These are phyloP conservation scores for Lethrus apterus DNA, from an alignment of 1,140 invertebrate species.

Conservation along the genomic window DNA sequence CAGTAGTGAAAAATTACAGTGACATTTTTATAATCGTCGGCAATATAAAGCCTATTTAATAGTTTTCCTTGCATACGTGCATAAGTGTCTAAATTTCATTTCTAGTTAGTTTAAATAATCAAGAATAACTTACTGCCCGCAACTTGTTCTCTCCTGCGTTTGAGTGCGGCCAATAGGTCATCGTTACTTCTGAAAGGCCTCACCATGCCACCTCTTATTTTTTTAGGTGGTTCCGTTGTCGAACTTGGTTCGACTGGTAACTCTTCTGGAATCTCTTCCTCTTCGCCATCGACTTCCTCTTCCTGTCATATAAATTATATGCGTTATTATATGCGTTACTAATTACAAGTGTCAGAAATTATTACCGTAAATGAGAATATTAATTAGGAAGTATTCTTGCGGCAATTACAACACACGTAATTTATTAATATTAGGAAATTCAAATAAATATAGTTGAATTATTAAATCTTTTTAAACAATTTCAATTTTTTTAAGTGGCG, in stretches of 20 bases:
- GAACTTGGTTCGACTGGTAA: constrained; percentile 45
- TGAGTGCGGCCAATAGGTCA: constrained; percentile 60
- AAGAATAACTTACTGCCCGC: constrained; percentile 38
- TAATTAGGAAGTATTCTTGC: constrained; percentile 10
- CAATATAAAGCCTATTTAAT: no score
- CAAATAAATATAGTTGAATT: no score
- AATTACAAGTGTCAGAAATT: constrained; percentile 11
- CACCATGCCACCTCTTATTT: constrained; percentile 53
- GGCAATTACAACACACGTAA: no score
- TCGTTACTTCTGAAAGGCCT: constrained; percentile 64
- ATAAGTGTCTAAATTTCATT: no score
- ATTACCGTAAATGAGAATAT: constrained; percentile 6
- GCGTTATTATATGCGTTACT: neutral
- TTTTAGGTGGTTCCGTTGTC: constrained; percentile 56
- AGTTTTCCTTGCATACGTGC: no score
- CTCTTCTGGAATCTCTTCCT: constrained; percentile 43
- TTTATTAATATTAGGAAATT: no score
- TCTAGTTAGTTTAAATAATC: no score
- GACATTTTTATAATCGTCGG: no score
- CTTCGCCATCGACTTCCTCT: constrained; percentile 39
- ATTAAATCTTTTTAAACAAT: no score
- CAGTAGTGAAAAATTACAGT: no score
- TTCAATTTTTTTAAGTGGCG: no score
- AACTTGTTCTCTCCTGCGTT: constrained; percentile 53
- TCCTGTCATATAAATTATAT: constrained; percentile 29